These are phyloP conservation scores for Sarcophaga subvicina DNA, from an alignment of 2,888 invertebrate genomes.

Conservation along the genomic window DNA sequence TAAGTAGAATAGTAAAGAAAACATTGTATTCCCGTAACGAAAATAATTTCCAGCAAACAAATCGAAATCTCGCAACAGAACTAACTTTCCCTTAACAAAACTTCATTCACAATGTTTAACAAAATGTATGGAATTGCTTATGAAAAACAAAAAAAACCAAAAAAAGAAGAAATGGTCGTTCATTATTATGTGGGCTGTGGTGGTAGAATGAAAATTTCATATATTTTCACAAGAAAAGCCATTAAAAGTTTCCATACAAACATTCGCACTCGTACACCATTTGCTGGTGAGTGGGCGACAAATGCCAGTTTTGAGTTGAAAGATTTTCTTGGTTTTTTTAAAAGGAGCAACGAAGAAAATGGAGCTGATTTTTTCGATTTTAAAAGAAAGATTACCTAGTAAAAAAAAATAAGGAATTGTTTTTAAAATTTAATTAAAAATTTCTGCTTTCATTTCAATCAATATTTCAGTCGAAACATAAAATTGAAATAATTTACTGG, in stretches of 20 bases:
- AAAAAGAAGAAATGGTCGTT: conserved; percentile 1
- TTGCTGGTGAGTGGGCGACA: not conserved
- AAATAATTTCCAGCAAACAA: conserved; percentile 3
- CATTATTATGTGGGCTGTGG: conserved; percentile 54
- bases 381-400: no score
- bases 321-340: no score
- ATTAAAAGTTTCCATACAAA: not conserved
- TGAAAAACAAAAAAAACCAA: conserved; percentile 8
- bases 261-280: conserved; percentile 1
- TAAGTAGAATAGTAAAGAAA: conserved; percentile 5
- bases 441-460: no score
- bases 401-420: no score
- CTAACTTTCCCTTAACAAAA: conserved; percentile 35
- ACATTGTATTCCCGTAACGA: not conserved
- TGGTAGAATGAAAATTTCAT: conserved; percentile 23
- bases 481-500: no score
- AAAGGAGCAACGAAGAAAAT: no score
- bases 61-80: not conserved
- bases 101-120: not conserved
- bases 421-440: no score
- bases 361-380: no score
- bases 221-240: conserved; percentile 2
- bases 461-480: no score
- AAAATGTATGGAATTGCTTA: not conserved
- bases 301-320: not conserved